phyloP scores from a whole-genome alignment of 2,888 invertebrate genomes.

The Caenorhabditis plicata region DNA sequence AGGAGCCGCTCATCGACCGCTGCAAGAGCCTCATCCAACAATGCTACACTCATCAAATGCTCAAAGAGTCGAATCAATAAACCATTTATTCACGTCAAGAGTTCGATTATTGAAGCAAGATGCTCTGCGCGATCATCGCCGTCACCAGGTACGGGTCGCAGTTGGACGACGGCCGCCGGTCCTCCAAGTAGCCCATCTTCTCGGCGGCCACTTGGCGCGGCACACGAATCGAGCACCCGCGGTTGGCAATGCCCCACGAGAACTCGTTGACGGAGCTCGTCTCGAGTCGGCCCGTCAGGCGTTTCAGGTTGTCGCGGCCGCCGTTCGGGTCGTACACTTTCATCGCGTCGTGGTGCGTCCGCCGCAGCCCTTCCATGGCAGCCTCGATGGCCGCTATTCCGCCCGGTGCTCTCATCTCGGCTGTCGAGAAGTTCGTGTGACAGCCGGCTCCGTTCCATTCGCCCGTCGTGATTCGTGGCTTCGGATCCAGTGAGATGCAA shows the following conservation, averaged over 20 bases:
- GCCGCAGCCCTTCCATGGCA: conserved; percentile 19
- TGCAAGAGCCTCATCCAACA: conserved; percentile 41
- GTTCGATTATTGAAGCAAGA: conserved; percentile 21
- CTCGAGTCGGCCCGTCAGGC: conserved; percentile 90
- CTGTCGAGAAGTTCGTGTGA: conserved; percentile 92
- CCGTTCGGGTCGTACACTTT: conserved; percentile 73
- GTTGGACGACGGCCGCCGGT: conserved; percentile 62
- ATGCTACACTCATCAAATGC: conserved; percentile 32
- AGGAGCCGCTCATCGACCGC: conserved; percentile 41
- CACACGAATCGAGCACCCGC: conserved; percentile 58
- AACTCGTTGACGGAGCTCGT: conserved; percentile 95
- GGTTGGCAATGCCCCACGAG: conserved; percentile 70
- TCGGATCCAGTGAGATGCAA: conserved; percentile 68
- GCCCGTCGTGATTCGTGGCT: conserved; percentile 65
- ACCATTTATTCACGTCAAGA: conserved; percentile 1
- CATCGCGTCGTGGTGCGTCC: conserved; percentile 29
- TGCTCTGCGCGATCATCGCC: conserved; percentile 45
- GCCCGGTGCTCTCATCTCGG: conserved; percentile 75
- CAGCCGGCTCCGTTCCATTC: conserved; percentile 96
- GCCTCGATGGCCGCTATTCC: conserved; percentile 48
- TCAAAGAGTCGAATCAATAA: conserved; percentile 16
- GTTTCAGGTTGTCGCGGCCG: conserved; percentile 90
- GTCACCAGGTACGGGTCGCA: conserved; percentile 60
- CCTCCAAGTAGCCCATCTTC: conserved; percentile 58
- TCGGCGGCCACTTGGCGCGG: conserved; percentile 59